Evolutionary conservation across 2,797 vertebrate genomes (phyloP).

Genomic region (Sebastes aleutianus): DNA sequence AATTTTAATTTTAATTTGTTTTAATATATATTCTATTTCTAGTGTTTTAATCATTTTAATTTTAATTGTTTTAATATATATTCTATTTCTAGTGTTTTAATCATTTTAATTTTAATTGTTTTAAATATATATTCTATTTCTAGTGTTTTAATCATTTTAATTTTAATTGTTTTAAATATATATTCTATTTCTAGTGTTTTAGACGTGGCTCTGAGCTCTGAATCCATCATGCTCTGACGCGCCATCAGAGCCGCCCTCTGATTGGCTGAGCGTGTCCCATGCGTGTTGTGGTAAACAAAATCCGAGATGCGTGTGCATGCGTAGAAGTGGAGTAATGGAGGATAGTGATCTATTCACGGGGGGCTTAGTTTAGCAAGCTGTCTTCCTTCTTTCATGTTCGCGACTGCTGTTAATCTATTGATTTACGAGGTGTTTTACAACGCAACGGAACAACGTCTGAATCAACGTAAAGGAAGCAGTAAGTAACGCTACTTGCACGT

Average conservation of each 20-base stretch:
- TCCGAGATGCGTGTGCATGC: constrained; percentile 60
- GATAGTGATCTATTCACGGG: constrained; percentile 34
- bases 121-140: too few relatives aligned
- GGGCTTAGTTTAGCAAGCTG: constrained; percentile 44
- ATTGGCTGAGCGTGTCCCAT: constrained; percentile 74
- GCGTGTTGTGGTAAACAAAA: constrained; percentile 80
- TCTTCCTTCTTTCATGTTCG: background rate
- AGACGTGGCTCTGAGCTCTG: too few relatives aligned
- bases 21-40: too few relatives aligned
- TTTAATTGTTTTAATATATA: too few relatives aligned
- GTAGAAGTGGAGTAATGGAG: constrained; percentile 67
- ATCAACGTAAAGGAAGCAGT: background rate
- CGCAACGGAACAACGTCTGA: background rate
- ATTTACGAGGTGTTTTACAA: background rate
- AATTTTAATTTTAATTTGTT: too few relatives aligned
- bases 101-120: too few relatives aligned
- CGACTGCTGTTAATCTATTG: background rate
- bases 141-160: too few relatives aligned
- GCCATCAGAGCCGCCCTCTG: background rate
- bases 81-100: too few relatives aligned
- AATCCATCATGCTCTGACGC: background rate
- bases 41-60: too few relatives aligned
- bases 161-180: too few relatives aligned
- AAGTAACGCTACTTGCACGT: background rate
- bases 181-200: too few relatives aligned